Conservation (phyloP, 2,888 invertebrate genomes). For the Conops quadrifasciatus region DNA sequence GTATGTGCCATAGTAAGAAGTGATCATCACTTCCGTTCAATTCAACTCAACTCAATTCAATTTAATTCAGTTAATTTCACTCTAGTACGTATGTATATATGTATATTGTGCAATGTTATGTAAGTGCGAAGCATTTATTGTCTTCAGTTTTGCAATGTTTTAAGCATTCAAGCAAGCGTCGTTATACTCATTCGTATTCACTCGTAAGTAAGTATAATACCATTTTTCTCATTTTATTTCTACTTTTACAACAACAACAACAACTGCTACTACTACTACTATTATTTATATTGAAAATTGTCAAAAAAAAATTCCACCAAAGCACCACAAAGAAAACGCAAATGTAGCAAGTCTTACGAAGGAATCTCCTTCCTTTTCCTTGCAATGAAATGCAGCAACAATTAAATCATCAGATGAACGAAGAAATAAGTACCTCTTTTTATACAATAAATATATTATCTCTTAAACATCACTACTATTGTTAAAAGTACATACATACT, state of each 20-base stretch:
- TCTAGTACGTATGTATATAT: constrained; percentile 6
- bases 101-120: background rate
- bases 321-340: constrained; percentile 21
- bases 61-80: no score
- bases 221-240: constrained; percentile 43
- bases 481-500: constrained; percentile 38
- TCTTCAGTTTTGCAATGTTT: constrained; percentile 19
- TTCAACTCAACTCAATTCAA: no score
- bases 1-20: no score
- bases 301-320: constrained; percentile 32
- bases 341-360: background rate
- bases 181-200: constrained; percentile 39
- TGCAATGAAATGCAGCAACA: constrained; percentile 28
- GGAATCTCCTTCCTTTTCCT: constrained; percentile 3
- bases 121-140: background rate
- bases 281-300: constrained; percentile 16
- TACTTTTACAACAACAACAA: constrained; percentile 25
- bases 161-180: background rate
- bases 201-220: constrained; percentile 40
- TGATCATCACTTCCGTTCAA: no score
- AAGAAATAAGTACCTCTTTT: constrained; percentile 58
- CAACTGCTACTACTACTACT: constrained; percentile 10
- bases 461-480: constrained; percentile 45
- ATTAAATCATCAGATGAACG: background rate
- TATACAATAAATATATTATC: constrained; percentile 35